A percentile compares a stretch with the other conserved stretches of the same genome.
These are phyloP conservation scores for Lasioglossum calceatum DNA, from an alignment of 2,888 invertebrate genomes.

Conservation along the genomic window DNA sequence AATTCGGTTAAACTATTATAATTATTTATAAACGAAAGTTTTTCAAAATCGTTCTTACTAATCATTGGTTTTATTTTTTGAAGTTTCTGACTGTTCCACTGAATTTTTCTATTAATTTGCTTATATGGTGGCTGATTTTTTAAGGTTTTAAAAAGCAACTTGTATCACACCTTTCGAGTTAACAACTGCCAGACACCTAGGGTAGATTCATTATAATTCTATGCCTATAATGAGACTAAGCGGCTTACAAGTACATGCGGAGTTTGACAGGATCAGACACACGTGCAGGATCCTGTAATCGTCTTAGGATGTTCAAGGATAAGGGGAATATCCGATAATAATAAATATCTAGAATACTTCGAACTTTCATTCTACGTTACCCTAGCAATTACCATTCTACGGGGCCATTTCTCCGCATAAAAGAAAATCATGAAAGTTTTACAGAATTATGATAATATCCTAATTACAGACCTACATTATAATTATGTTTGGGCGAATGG, in stretches of 20 bases:
- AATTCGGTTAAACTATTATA: neutral
- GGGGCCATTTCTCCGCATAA: neutral
- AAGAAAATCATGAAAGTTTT: neutral
- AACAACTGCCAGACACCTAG: slow-evolving; percentile 43
- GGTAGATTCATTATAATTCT: slow-evolving; percentile 78
- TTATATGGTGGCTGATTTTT: slow-evolving; percentile 54
- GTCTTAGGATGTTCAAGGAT: slow-evolving; percentile 71
- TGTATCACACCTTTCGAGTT: slow-evolving; percentile 26
- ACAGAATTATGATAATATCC: neutral
- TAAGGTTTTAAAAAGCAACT: slow-evolving; percentile 41
- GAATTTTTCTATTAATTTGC: neutral
- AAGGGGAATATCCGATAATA: slow-evolving; percentile 57
- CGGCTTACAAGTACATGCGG: slow-evolving; percentile 74
- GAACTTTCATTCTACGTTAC: slow-evolving; percentile 9
- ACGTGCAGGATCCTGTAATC: slow-evolving; percentile 68
- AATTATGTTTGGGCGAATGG: neutral
- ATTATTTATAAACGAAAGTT: neutral
- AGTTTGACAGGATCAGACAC: slow-evolving; percentile 69
- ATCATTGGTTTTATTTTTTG: neutral
- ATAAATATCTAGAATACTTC: slow-evolving; percentile 42
- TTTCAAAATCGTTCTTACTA: neutral
- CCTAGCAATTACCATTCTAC: neutral
- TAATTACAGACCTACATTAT: neutral
- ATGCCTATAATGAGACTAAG: slow-evolving; percentile 80
- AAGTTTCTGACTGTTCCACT: too few relatives aligned